Conservation (phyloP, 2,888 invertebrate species). For the Neocrepidodera transversa region DNA sequence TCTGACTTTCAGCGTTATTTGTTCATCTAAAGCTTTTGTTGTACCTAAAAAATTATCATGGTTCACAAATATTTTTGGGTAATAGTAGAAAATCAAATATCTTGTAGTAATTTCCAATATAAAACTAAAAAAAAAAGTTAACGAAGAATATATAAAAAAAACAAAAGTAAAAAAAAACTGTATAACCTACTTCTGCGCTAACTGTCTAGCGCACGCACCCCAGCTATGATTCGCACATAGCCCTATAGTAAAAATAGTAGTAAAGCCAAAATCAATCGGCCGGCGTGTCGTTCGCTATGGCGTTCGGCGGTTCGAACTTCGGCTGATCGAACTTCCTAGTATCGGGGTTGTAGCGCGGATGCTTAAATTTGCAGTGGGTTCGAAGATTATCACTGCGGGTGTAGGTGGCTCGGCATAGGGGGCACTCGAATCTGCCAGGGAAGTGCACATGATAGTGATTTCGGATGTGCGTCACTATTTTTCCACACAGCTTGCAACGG, state of each 20-base stretch:
- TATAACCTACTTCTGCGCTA: slow-evolving; percentile 29
- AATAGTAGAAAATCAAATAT: background rate
- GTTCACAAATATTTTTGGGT: too few relatives aligned
- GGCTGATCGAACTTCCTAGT: slow-evolving; percentile 79
- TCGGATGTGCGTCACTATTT: slow-evolving; percentile 93
- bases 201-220: slow-evolving; percentile 27
- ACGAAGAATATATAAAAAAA: slow-evolving; percentile 9
- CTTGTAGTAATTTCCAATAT: background rate
- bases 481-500: slow-evolving; percentile 93
- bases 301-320: slow-evolving; percentile 73
- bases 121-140: background rate
- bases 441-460: slow-evolving; percentile 95
- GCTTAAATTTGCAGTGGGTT: slow-evolving; percentile 92
- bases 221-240: slow-evolving; percentile 56
- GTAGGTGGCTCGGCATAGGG: slow-evolving; percentile 89
- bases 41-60: too few relatives aligned
- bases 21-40: too few relatives aligned
- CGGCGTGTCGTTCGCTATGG: slow-evolving; percentile 66
- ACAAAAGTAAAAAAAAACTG: too few relatives aligned
- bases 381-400: slow-evolving; percentile 92
- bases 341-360: slow-evolving; percentile 85
- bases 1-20: too few relatives aligned
- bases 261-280: slow-evolving; percentile 62
- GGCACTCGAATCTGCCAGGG: slow-evolving; percentile 91
- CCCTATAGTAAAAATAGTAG: slow-evolving; percentile 57